Evolutionary conservation across 2,888 invertebrate species (phyloP).

Genomic region (Coenonympha arcania): DNA sequence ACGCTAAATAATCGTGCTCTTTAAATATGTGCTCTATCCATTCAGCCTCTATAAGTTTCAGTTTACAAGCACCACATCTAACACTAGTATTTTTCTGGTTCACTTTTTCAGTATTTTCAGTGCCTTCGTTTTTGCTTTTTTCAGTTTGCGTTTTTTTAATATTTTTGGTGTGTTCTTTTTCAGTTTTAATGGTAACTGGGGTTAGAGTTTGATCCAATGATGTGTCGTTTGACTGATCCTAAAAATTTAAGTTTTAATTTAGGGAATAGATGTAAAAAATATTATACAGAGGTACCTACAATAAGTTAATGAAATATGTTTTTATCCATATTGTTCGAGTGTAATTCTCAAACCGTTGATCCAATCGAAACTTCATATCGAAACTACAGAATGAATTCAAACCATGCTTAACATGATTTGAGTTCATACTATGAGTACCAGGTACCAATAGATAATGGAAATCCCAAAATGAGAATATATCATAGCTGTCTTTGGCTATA

Average conservation of each 20-base stretch:
- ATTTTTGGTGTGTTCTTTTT: not conserved
- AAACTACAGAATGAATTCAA: no score
- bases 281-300: no score
- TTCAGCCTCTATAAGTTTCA: conserved; percentile 24
- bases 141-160: not conserved
- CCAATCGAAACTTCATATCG: no score
- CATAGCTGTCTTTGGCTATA: no score
- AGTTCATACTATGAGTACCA: no score
- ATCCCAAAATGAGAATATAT: no score
- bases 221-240: not conserved
- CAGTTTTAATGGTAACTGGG: conserved; percentile 1
- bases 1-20: conserved; percentile 49
- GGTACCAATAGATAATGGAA: no score
- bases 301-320: no score
- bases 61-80: conserved; percentile 40
- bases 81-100: not conserved
- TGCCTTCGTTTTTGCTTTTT: not conserved
- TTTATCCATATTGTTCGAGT: no score
- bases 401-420: no score
- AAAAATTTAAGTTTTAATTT: not conserved
- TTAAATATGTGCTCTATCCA: conserved; percentile 43
- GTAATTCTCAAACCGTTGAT: no score
- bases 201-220: not conserved
- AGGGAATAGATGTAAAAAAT: no score
- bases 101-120: not conserved